Evolutionary conservation across 2,888 invertebrate species (phyloP).

Genomic region (Orthosia gothica): DNA sequence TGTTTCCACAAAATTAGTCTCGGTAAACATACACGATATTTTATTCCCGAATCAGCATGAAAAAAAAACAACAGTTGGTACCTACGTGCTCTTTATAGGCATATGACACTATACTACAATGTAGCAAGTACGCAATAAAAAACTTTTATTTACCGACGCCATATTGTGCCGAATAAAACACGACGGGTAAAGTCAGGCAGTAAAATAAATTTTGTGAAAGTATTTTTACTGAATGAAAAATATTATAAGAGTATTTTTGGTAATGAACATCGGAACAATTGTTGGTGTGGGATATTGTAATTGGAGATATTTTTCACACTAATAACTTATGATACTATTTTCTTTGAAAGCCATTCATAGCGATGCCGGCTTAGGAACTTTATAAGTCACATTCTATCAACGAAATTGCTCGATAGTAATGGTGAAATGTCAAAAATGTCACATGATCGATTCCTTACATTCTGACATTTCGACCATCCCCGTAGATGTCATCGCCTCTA

Average conservation of each 20-base stretch:
- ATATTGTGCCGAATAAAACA: conserved; percentile 64
- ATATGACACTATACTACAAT: conserved; percentile 32
- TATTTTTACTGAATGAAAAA: conserved; percentile 59
- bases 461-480: no score
- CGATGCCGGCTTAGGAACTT: no score
- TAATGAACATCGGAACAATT: conserved; percentile 24
- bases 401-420: no score
- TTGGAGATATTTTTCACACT: not conserved
- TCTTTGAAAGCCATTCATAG: no score
- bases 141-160: conserved; percentile 61
- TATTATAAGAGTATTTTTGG: conserved; percentile 28
- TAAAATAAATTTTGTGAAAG: conserved; percentile 62
- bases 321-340: not conserved
- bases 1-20: not conserved
- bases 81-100: conserved; percentile 23
- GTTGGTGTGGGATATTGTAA: not conserved
- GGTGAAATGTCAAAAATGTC: no score
- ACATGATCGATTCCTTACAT: no score
- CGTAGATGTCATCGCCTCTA: no score
- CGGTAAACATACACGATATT: not conserved
- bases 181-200: conserved; percentile 47
- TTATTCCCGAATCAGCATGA: conserved; percentile 17
- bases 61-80: conserved; percentile 11
- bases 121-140: conserved; percentile 53
- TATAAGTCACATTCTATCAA: no score